These are phyloP conservation scores for Garra rufa DNA, from an alignment of 2,113 vertebrate species.

Conservation along the genomic window DNA sequence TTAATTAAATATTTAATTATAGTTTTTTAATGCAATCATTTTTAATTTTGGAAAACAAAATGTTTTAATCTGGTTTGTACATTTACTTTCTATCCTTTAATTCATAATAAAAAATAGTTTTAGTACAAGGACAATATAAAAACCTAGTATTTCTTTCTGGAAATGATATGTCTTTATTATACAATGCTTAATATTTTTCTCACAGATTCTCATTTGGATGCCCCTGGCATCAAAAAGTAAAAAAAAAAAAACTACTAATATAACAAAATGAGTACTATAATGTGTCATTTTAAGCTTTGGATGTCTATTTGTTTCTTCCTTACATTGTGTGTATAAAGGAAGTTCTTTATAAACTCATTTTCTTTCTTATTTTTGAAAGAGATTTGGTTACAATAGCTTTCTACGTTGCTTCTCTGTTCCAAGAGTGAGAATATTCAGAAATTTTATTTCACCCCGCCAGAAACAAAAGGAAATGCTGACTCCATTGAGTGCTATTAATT, in stretches of 20 bases:
- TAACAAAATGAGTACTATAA: background rate
- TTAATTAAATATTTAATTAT: background rate
- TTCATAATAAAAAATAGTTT: background rate
- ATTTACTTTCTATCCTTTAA: background rate
- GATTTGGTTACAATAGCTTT: background rate
- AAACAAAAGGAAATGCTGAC: constrained; percentile 68
- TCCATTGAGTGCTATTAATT: constrained; percentile 67
- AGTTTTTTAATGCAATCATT: background rate
- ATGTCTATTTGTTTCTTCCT: background rate
- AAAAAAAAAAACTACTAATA: too few species aligned
- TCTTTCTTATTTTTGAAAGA: background rate
- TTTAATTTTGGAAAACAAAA: background rate
- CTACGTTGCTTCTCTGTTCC: constrained; percentile 56
- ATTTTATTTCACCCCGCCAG: constrained; percentile 64
- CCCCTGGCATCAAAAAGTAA: background rate
- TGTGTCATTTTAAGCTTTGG: background rate
- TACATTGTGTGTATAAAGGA: constrained; percentile 4
- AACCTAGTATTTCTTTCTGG: background rate
- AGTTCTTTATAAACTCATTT: background rate
- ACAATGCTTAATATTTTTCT: background rate
- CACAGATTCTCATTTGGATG: background rate
- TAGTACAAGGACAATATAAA: background rate
- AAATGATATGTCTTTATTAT: background rate
- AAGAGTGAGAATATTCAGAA: constrained; percentile 55
- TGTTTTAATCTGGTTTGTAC: background rate